Evolutionary conservation across 1,140 invertebrate species (phyloP).

Genomic region (Saccostrea glomerata): DNA sequence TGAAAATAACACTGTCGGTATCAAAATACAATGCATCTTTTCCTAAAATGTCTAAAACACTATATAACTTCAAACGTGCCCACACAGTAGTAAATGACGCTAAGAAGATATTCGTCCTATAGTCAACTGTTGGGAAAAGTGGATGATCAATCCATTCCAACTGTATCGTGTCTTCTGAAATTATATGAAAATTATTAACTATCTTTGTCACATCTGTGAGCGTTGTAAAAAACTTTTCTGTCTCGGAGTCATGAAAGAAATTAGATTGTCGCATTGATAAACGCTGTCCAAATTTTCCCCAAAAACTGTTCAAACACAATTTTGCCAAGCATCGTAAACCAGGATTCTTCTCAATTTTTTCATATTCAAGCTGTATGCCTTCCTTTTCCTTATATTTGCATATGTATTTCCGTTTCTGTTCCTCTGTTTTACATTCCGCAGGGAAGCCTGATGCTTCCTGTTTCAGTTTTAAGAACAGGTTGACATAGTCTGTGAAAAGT

Average conservation of each 20-base stretch:
- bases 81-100: conserved; percentile 76
- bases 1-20: conserved; percentile 72
- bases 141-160: conserved; percentile 47
- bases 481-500: conserved; percentile 60
- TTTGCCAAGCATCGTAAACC: conserved; percentile 51
- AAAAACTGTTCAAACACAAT: conserved; percentile 62
- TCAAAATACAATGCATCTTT: conserved; percentile 76
- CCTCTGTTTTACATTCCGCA: conserved; percentile 50
- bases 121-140: conserved; percentile 26
- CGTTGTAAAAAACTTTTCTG: conserved; percentile 65
- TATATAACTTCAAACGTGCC: conserved; percentile 76
- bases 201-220: conserved; percentile 59
- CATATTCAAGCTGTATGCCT: conserved; percentile 73
- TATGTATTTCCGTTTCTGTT: conserved; percentile 68
- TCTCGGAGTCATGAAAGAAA: conserved; percentile 52
- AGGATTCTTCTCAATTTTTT: conserved; percentile 73
- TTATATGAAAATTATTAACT: conserved; percentile 55
- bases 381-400: conserved; percentile 69
- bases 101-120: conserved; percentile 73
- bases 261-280: conserved; percentile 50
- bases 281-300: conserved; percentile 61
- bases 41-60: conserved; percentile 72
- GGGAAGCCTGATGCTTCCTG: conserved; percentile 62
- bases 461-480: conserved; percentile 64
- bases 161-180: conserved; percentile 51